Conservation (phyloP, 2,113 vertebrate genomes). For the Laticauda colubrina region DNA sequence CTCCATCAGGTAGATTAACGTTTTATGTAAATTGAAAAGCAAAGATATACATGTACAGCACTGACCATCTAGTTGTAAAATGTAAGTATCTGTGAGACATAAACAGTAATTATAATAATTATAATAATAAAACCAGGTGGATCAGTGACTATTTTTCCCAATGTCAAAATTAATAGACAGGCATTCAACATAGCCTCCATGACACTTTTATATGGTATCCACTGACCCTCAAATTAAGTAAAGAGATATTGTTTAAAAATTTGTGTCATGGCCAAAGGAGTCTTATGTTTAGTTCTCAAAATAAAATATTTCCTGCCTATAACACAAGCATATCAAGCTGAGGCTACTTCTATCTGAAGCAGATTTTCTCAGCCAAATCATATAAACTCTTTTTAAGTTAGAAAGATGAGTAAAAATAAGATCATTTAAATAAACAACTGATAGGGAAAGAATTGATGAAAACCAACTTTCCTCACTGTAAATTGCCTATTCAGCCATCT, state of each 20-base stretch:
- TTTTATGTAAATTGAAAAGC: not conserved
- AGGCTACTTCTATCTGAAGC: not conserved
- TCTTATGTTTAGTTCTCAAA: not conserved
- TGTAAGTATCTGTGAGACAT: not conserved
- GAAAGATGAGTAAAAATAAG: not conserved
- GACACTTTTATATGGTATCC: not conserved
- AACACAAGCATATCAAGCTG: not conserved
- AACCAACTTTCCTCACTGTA: not conserved
- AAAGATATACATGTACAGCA: not conserved
- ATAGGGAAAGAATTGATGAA: not conserved
- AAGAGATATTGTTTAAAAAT: not conserved
- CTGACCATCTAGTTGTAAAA: not conserved
- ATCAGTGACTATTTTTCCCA: not conserved
- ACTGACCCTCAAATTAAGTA: not conserved
- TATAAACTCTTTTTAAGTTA: not conserved
- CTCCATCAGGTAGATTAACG: not conserved
- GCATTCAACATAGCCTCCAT: not conserved
- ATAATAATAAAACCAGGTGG: not conserved
- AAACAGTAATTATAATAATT: not conserved
- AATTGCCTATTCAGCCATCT: not conserved
- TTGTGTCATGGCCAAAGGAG: not conserved
- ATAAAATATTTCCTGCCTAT: not conserved
- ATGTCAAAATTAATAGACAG: not conserved
- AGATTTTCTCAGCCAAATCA: not conserved
- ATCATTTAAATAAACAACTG: not conserved